These are phyloP conservation scores for Nothura maculosa DNA, from an alignment of 2,797 vertebrate species.

Conservation along the genomic window DNA sequence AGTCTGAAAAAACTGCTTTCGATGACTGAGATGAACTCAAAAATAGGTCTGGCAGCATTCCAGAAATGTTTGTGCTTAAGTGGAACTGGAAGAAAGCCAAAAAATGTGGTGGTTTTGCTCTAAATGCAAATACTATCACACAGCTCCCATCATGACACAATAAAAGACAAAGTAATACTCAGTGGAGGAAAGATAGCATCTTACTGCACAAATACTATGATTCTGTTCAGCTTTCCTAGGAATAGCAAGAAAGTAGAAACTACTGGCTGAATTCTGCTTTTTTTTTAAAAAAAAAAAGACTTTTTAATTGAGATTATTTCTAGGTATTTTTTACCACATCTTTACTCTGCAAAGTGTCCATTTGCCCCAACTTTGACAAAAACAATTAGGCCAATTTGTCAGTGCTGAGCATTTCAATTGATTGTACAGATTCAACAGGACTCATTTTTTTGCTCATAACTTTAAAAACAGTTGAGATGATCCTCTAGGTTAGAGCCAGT, in stretches of 20 bases:
- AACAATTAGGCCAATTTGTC: background rate
- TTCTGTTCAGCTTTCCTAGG: background rate
- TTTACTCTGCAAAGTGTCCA: background rate
- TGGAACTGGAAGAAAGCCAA: constrained; percentile 20
- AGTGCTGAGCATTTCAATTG: background rate
- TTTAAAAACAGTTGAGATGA: background rate
- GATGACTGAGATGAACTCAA: background rate
- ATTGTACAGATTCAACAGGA: background rate
- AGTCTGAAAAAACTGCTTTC: background rate
- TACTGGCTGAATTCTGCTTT: background rate
- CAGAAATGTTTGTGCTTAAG: constrained; percentile 21
- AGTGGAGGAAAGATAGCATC: background rate
- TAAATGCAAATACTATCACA: constrained; percentile 7
- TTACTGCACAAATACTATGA: background rate
- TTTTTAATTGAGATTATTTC: background rate
- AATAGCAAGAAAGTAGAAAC: background rate
- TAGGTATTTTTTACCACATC: background rate
- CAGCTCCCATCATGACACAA: background rate
- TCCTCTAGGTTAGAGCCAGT: background rate
- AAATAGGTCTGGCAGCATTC: constrained; percentile 13
- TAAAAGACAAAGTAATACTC: background rate
- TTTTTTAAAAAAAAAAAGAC: background rate
- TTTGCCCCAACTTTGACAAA: background rate
- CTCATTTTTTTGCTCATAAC: background rate
- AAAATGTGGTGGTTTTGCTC: background rate